Base-by-base conservation (phyloP, 2,113 vertebrate species). In the Bostrychus sinensis region DNA sequence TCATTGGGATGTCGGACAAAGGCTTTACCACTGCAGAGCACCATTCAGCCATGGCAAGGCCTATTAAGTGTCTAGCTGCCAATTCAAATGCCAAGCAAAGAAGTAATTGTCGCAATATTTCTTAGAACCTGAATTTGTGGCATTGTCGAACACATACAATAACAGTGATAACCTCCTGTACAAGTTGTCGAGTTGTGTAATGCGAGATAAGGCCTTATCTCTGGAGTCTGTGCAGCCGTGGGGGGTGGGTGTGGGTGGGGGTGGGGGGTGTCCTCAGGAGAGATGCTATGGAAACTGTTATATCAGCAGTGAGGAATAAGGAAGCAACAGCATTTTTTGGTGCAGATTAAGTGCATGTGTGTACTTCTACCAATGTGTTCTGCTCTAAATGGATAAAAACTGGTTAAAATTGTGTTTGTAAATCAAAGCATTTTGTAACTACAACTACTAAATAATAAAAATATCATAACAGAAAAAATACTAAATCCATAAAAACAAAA, bases 51-150 rank as follows among this genome's bases (percentile, higher is more conserved):
- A 25, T 0, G n/a, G 5, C 56, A 1, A 59, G 67, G 36, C 28
- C 66, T 74, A 86, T 89, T 85, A 80, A 66, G 61, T 17, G 72
- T 80, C 73, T 36, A 5, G 55, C 71, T 74, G 84, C 75, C 69
- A 62, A 75, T 80, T 76, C 77, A 58, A 81, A 80, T 76, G 83
- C 75, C 77, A 74, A 67, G 36, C 65, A 1, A 70, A 65, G 23
- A 32, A 58, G 63, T 88, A 87, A 88, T 85, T 84, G 83, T 78
- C 13, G 26, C 75, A 54, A 73, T 87, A 83, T 87, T 82, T 89
- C 83, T 81, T 66, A 23, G 45, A 51, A 41, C 20, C 64, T 19
- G 23, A 58, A 75, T 66, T 64, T 62, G 70, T 53, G 30, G 42
- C 58, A 53, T 71, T 55, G 71, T 67, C 70, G 65, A 53, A 69